Base-by-base conservation (phyloP, 2,113 vertebrate genomes). In the Bos taurus region DNA sequence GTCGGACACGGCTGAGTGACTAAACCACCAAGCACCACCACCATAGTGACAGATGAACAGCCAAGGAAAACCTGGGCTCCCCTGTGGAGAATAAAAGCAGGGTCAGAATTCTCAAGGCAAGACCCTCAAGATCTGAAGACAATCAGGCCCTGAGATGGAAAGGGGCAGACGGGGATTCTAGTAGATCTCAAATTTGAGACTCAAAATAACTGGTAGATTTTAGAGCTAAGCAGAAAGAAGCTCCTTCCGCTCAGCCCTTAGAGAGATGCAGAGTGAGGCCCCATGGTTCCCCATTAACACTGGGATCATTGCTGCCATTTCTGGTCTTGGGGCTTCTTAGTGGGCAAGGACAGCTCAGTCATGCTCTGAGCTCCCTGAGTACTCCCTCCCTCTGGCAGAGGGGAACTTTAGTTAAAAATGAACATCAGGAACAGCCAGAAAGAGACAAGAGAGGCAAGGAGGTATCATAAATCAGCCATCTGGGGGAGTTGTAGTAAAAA, bases 201-300 rank as follows among this genome's bases (percentile, higher is more conserved):
- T 90, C 56, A 59, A 85, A 94, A 48, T 67, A 96, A 88, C 59
- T 6, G 26, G 71, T 40, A 81, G 91, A 67, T 94, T 93, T 94
- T 48, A 50, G 86, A 97, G 78, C 21, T 62, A 84, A 90, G 74
- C 94, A 92, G 90, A 88, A 93, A 91, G 95, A 96, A 67, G 67
- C 64, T 82, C 57, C 87, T 91, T 86, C 21, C 14, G n/a, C 33
- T 96, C 43, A 86, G 60, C 6, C 17, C 46, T 62, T 15, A 59
- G 62, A 57, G 83, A 92, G 84, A 74, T 30, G 48, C 74, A 77
- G 57, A 90, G 74, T 3, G 80, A 88, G 83, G 48, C 26, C 50
- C 30, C 17, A 23, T 2, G 26, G 26, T 67, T 91, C 23, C 50
- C 74, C 30, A 59, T 40, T 88, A 92, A 59, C 74, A n/a, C 54